phyloP scores from a whole-genome alignment of 2,113 vertebrate genomes.

The Potamarius usumacintae region DNA sequence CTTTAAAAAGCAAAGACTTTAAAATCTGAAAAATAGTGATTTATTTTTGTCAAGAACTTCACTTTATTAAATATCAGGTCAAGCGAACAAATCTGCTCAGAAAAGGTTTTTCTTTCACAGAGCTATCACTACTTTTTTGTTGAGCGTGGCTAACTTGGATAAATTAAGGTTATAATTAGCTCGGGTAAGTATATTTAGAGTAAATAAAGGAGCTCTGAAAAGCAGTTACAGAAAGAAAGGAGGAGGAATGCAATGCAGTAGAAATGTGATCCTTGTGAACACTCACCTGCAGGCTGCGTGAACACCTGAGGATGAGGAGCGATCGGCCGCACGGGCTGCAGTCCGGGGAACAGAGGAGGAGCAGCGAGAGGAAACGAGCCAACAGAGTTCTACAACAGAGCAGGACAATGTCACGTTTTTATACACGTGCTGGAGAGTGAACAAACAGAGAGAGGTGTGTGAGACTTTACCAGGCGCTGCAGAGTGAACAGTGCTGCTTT shows the following conservation, averaged over 20 bases:
- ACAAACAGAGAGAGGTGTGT: background rate
- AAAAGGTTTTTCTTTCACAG: no score
- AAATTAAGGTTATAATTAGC: background rate
- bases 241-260: background rate
- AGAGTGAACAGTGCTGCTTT: constrained; percentile 89
- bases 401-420: background rate
- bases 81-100: background rate
- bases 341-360: constrained; percentile 80
- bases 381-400: constrained; percentile 77
- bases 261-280: background rate
- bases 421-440: background rate
- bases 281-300: constrained; percentile 74
- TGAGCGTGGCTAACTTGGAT: background rate
- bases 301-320: constrained; percentile 71
- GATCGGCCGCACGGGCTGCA: constrained; percentile 76
- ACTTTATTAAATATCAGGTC: no score
- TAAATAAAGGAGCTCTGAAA: background rate
- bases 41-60: no score
- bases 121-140: background rate
- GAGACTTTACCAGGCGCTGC: constrained; percentile 83
- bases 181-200: background rate
- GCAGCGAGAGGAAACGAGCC: constrained; percentile 83
- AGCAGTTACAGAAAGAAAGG: background rate
- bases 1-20: no score
- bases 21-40: no score